phyloP scores from a whole-genome alignment of 2,888 invertebrate genomes.

The Drosophila flavopinicola region DNA sequence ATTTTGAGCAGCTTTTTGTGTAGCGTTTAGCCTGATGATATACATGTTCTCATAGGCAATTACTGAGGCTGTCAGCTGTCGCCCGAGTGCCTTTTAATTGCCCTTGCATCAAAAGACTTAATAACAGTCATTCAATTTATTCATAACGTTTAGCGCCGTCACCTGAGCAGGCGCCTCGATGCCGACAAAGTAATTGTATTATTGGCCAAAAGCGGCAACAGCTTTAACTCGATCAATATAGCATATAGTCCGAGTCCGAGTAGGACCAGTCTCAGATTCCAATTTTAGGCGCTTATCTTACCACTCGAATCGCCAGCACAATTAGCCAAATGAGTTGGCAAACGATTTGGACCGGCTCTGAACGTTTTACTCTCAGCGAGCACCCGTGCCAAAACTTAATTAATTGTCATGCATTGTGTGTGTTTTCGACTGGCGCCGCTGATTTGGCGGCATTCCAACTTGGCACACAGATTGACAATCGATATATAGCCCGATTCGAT shows the following conservation, averaged over 20 bases:
- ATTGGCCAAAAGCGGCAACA: background rate
- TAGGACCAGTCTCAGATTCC: constrained; percentile 1
- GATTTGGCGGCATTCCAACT: constrained; percentile 73
- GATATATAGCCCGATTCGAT: constrained; percentile 40
- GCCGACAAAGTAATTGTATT: constrained; percentile 38
- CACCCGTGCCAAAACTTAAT: constrained; percentile 67
- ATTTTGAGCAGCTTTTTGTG: background rate
- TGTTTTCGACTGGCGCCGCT: constrained; percentile 44
- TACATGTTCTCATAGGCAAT: constrained; percentile 27
- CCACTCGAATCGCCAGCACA: constrained; percentile 62
- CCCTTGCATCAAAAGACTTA: constrained; percentile 43
- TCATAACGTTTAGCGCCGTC: constrained; percentile 64
- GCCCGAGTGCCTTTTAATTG: constrained; percentile 56
- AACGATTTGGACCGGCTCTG: constrained; percentile 29
- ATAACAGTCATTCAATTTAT: constrained; percentile 62
- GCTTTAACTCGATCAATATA: too few relatives aligned
- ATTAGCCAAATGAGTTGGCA: constrained; percentile 74
- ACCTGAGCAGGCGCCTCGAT: constrained; percentile 66
- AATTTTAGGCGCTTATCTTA: constrained; percentile 53
- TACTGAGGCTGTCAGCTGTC: constrained; percentile 27
- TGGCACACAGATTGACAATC: constrained; percentile 55
- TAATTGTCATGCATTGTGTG: constrained; percentile 72
- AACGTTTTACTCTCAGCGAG: background rate
- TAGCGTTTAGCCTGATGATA: background rate
- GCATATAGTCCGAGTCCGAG: too few relatives aligned